These are phyloP conservation scores for Antidorcas marsupialis DNA, from an alignment of 2,113 vertebrate genomes.

Conservation along the genomic window DNA sequence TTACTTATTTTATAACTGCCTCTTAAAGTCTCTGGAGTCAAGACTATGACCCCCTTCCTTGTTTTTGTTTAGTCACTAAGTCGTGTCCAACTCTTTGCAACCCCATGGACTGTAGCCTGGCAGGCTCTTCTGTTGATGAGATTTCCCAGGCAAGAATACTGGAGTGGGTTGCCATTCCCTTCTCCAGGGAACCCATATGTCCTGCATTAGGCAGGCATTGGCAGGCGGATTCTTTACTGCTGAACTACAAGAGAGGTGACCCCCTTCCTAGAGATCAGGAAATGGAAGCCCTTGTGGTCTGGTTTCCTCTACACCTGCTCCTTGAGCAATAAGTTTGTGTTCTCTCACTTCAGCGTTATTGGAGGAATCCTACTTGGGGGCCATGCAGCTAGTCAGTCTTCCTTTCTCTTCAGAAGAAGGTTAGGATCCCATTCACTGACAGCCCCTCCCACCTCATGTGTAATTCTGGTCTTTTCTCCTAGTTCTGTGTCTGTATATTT, in stretches of 20 bases:
- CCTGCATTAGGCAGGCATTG: neutral
- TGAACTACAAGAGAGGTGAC: neutral
- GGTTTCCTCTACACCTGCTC: neutral
- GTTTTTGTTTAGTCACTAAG: neutral
- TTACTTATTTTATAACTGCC: neutral
- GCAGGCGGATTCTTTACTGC: neutral
- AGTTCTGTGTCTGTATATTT: neutral
- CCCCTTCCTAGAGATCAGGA: neutral
- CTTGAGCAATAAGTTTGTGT: neutral
- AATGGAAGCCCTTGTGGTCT: fast-evolving
- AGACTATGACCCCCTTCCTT: neutral
- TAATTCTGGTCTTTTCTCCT: neutral
- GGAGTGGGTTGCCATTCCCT: neutral
- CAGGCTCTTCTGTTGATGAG: neutral
- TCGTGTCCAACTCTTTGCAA: neutral
- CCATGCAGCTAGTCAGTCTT: neutral
- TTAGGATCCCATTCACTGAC: neutral
- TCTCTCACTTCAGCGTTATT: neutral
- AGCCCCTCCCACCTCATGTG: neutral
- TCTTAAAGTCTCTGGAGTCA: neutral
- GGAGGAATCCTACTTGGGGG: neutral
- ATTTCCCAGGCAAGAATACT: neutral
- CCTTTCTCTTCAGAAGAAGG: neutral
- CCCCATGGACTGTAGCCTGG: neutral
- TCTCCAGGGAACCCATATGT: neutral